phyloP scores from a whole-genome alignment of 2,888 invertebrate species.

The Melinopterus prodromus region DNA sequence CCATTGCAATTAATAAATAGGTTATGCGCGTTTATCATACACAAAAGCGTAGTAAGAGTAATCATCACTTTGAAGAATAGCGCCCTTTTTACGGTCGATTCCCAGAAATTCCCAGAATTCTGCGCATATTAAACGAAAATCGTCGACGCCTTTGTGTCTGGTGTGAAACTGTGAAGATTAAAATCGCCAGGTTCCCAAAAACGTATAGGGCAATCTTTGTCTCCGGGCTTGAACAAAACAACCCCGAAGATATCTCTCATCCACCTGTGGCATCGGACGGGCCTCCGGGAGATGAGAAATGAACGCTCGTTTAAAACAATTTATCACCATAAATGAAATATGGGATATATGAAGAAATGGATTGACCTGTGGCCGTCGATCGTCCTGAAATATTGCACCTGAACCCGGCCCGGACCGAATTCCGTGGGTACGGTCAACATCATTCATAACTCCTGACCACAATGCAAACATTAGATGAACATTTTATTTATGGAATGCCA shows the following conservation, averaged over 20 bases:
- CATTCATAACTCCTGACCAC: background rate
- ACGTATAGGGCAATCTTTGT: conserved; percentile 6
- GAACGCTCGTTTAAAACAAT: conserved; percentile 46
- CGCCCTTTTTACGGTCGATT: background rate
- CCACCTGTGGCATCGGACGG: conserved; percentile 20
- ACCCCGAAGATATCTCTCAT: conserved; percentile 10
- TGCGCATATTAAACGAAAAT: conserved; percentile 6
- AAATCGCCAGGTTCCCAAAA: conserved; percentile 16
- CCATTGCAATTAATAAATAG: background rate
- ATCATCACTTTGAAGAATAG: background rate
- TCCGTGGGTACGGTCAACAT: conserved; percentile 4
- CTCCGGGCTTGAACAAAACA: conserved; percentile 20
- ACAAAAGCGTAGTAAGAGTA: background rate
- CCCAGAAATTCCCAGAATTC: background rate
- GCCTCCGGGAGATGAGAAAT: conserved; percentile 29
- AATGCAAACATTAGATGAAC: conserved; percentile 4
- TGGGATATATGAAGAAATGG: conserved; percentile 39
- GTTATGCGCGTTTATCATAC: background rate
- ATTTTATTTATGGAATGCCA: conserved; percentile 4
- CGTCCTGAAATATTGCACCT: background rate
- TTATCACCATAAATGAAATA: conserved; percentile 45
- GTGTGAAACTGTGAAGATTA: conserved; percentile 20
- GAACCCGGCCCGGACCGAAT: background rate
- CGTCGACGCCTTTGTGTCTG: conserved; percentile 22
- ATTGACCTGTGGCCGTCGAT: conserved; percentile 33